Conservation (phyloP, 2,113 vertebrate genomes). For the Neotoma lepida region DNA sequence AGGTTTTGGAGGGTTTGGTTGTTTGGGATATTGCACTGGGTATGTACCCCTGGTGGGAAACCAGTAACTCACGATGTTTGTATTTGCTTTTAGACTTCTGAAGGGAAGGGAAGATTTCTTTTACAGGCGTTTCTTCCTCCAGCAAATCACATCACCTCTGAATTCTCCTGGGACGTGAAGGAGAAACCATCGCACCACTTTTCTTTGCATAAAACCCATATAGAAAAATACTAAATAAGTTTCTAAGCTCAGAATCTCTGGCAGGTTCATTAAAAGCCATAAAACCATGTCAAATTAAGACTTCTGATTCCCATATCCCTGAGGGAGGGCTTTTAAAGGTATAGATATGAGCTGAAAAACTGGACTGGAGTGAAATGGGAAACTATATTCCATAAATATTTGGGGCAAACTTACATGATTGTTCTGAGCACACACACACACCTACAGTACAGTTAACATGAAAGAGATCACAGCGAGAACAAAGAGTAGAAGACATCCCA, state of each 20-base stretch:
- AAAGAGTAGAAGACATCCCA: background rate
- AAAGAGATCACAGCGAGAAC: background rate
- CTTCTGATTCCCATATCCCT: background rate
- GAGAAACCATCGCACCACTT: background rate
- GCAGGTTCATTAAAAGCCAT: slow-evolving; percentile 41
- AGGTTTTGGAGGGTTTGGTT: background rate
- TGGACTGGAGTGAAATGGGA: background rate
- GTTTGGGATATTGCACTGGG: background rate
- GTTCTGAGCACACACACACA: background rate
- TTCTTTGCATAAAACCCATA: background rate
- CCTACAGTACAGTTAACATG: too few species aligned
- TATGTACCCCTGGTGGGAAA: background rate
- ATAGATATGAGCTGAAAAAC: background rate
- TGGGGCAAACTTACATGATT: background rate
- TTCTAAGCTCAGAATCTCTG: background rate
- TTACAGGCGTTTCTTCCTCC: background rate
- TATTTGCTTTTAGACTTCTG: slow-evolving; percentile 16
- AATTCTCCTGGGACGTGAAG: background rate
- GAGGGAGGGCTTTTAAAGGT: background rate
- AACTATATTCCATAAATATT: slow-evolving; percentile 33
- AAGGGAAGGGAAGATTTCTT: background rate
- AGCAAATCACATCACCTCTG: slow-evolving; percentile 17
- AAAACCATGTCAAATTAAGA: slow-evolving; percentile 14
- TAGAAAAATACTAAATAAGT: background rate
- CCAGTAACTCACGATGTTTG: background rate